These are phyloP conservation scores for Sander vitreus DNA, from an alignment of 2,113 vertebrate species.

Conservation along the genomic window DNA sequence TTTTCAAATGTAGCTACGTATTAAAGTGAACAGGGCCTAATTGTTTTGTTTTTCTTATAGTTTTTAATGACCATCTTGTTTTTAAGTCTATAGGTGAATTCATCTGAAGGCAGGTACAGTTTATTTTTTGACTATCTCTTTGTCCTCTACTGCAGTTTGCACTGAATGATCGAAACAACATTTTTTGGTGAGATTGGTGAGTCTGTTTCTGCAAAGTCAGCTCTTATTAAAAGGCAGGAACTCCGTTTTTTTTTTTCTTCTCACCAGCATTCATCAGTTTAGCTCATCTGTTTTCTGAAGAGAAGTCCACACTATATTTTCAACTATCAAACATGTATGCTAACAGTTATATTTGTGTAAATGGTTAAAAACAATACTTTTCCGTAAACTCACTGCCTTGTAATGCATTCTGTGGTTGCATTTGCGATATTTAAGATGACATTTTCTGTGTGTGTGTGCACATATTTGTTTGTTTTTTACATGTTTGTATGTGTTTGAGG, in stretches of 20 bases:
- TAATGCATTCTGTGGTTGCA: constrained; percentile 25
- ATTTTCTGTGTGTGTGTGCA: not conserved
- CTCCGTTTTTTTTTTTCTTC: not conserved
- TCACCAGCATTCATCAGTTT: constrained; percentile 51
- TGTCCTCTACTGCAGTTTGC: not conserved
- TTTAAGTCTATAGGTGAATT: constrained; percentile 14
- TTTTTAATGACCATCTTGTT: constrained; percentile 14
- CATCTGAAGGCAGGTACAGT: not conserved
- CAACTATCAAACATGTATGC: not conserved
- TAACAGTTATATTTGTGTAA: constrained; percentile 23
- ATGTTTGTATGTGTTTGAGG: constrained; percentile 22
- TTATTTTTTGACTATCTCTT: not conserved
- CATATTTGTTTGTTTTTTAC: not conserved
- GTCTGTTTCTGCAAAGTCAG: constrained; percentile 9
- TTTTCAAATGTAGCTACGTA: not conserved
- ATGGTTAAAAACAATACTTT: not conserved
- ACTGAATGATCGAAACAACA: not conserved
- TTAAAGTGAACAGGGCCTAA: not conserved
- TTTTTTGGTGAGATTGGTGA: too few species aligned
- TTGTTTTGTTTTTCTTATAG: not conserved
- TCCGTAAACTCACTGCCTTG: constrained; percentile 39
- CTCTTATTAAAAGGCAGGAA: not conserved
- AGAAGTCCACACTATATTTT: constrained; percentile 7
- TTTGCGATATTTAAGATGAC: constrained; percentile 39
- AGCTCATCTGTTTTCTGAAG: constrained; percentile 23